phyloP scores from a whole-genome alignment of 2,797 vertebrate species.

The Anniella stebbinsi region DNA sequence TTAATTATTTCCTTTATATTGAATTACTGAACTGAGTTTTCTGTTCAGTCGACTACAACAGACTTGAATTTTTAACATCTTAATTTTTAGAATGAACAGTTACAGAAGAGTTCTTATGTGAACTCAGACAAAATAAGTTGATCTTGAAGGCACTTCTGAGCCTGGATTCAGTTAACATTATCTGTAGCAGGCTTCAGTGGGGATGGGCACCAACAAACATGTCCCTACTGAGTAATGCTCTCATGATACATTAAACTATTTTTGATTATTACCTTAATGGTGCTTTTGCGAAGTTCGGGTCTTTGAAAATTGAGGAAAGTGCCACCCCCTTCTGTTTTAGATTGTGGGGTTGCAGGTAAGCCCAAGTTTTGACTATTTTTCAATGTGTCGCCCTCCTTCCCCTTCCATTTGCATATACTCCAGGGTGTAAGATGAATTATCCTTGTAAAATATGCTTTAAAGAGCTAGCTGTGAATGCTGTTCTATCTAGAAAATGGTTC shows the following conservation, averaged over 20 bases:
- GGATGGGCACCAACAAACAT: background rate
- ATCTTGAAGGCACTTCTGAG: constrained; percentile 32
- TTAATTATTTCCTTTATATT: constrained; percentile 21
- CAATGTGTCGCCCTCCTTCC: background rate
- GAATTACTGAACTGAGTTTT: constrained; percentile 7
- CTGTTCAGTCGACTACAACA: background rate
- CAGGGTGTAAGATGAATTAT: background rate
- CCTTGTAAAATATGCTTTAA: background rate
- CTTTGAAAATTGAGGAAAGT: background rate
- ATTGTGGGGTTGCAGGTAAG: background rate
- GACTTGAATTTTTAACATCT: background rate
- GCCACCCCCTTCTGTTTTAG: background rate
- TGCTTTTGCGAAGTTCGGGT: background rate
- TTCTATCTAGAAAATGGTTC: background rate
- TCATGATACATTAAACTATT: background rate
- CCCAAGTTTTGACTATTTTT: background rate
- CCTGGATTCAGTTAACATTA: background rate
- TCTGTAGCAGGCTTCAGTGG: constrained; percentile 15
- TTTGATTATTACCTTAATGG: background rate
- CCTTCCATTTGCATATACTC: background rate
- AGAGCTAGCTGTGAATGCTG: background rate
- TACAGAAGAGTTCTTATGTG: background rate
- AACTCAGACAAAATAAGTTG: background rate
- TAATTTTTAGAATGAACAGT: background rate
- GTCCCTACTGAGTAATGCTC: constrained; percentile 43